These are phyloP conservation scores for Carapus acus DNA, from an alignment of 2,797 vertebrate genomes.

Conservation along the genomic window DNA sequence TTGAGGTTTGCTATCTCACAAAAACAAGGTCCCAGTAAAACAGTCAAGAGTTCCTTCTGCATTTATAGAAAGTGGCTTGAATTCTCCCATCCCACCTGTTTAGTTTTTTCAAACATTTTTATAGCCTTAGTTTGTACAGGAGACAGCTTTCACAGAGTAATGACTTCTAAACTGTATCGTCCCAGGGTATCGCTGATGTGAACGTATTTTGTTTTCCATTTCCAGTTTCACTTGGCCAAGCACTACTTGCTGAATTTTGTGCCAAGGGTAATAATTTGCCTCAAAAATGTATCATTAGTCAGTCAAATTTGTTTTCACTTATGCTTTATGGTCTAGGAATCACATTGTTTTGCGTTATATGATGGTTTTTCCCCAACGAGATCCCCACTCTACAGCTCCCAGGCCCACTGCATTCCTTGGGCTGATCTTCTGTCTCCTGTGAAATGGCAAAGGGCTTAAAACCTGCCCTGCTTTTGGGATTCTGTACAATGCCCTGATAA, in stretches of 20 bases:
- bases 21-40: slow-evolving; percentile 11
- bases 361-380: too few relatives aligned
- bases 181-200: slow-evolving; percentile 14
- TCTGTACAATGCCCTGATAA: slow-evolving; percentile 61
- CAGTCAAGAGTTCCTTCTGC: slow-evolving; percentile 6
- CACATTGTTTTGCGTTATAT: too few relatives aligned
- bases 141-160: slow-evolving; percentile 3
- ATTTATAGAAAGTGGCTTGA: too few relatives aligned
- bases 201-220: slow-evolving; percentile 12
- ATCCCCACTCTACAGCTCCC: too few relatives aligned
- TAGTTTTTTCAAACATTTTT: too few relatives aligned
- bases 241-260: slow-evolving; percentile 37
- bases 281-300: slow-evolving; percentile 41
- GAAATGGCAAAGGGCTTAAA: slow-evolving; percentile 58
- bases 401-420: slow-evolving; percentile 45
- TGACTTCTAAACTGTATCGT: slow-evolving; percentile 35
- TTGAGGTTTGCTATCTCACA: too few relatives aligned
- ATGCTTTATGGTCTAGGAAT: too few relatives aligned
- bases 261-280: slow-evolving; percentile 34
- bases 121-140: too few relatives aligned
- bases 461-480: slow-evolving; percentile 54
- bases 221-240: slow-evolving; percentile 15
- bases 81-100: too few relatives aligned
- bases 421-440: slow-evolving; percentile 48
- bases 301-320: too few relatives aligned